Conservation (phyloP, 2,113 vertebrate species). For the Pycnonotus jocosus region DNA sequence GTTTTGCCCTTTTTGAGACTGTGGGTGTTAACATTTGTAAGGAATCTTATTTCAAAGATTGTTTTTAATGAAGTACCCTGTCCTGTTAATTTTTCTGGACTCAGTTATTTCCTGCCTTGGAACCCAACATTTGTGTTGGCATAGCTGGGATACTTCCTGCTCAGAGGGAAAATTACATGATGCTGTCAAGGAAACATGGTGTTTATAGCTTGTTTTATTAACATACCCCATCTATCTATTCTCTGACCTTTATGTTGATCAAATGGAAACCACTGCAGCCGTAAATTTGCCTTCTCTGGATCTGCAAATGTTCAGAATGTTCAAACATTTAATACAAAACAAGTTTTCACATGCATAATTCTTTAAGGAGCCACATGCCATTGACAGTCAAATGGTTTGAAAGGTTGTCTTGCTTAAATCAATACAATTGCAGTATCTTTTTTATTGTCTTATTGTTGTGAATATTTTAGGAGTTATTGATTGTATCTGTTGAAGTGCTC, state of each 20-base stretch:
- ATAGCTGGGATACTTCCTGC: neutral
- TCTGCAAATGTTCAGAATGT: neutral
- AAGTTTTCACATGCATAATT: neutral
- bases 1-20: neutral
- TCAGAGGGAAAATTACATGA: neutral
- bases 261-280: neutral
- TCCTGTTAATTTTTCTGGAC: neutral
- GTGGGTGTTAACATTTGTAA: neutral
- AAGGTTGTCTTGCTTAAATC: neutral
- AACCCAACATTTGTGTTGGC: neutral
- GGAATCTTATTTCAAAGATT: neutral
- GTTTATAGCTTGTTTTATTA: slow-evolving; percentile 32
- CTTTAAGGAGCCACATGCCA: neutral
- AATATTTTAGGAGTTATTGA: slow-evolving; percentile 19
- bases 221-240: neutral
- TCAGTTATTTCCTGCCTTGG: neutral
- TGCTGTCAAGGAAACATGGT: slow-evolving; percentile 37
- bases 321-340: neutral
- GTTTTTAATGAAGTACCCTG: neutral
- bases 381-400: neutral
- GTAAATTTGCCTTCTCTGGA: neutral
- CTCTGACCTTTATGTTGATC: slow-evolving; percentile 6
- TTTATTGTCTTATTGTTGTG: neutral
- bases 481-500: neutral
- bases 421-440: neutral